Evolutionary conservation across 92 coral and sea anemone species (phyloP), one percentile per base, ranked within the genome.

Genomic region (Siderastrea siderea): DNA sequence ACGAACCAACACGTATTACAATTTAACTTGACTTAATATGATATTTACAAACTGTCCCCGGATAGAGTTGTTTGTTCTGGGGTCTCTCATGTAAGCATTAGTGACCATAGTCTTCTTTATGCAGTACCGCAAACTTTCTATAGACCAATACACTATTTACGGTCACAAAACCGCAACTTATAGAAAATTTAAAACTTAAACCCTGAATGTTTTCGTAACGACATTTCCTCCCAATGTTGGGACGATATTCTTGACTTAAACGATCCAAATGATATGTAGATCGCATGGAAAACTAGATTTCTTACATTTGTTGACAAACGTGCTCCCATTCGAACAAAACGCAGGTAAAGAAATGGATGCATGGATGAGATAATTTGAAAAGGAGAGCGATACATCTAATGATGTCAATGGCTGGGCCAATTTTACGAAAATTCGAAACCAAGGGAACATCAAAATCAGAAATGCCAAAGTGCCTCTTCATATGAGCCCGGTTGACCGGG

Each of bases 41-140:
- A 83, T 69, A 46, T 85, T 83, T 7, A 67, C 38, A 26, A 26
- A 26, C 38, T 26, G 38, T 26, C 38, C 54, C 84, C 73, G 16
- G 78, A 69, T 5, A 68, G 55, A 59, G 67, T 86, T 46, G 84
- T 77, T 54, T 74, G 88, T 15, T 85, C 89, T n/a, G 71, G 84
- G 78, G 84, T 78, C 54, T 78, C 84, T 2, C 84, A 86, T 75
- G 78, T 89, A 45, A 79, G 88, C 77, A 79, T 89, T 74, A 92
- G 93, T 90, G 38, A 26, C 38, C 38, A 26, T 26, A 26, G 38
- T 26, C 38, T 26, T 0, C 38, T 26, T 26, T 26, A 82, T 60
- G 88, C 82, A 26, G 38, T 93, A 61, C 84, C 94, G 96, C 15
- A 93, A 86, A 79, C 82, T 90, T 62, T 82, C 87, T 15, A 79